Evolutionary conservation across 2,113 vertebrate species (phyloP).

Genomic region (Gymnarchus niloticus): DNA sequence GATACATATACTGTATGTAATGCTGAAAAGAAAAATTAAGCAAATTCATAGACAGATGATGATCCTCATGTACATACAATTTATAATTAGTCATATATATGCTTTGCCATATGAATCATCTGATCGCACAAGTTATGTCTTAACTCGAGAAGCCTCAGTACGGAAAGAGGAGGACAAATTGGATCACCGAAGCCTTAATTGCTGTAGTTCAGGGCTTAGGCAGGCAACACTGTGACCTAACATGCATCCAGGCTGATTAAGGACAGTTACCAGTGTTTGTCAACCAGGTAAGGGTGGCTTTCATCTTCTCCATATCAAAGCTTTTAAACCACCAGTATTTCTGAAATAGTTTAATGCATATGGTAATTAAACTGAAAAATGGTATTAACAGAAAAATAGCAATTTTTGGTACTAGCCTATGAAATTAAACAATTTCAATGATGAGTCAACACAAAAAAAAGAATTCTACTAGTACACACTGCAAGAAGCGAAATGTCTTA

Average conservation of each 20-base stretch:
- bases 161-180: background rate
- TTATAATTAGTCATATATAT: too few relatives aligned
- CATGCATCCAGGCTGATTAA: background rate
- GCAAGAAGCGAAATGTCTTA: slow-evolving; percentile 46
- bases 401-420: slow-evolving; percentile 63
- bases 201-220: background rate
- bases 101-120: background rate
- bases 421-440: slow-evolving; percentile 58
- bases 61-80: too few relatives aligned
- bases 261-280: background rate
- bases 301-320: background rate
- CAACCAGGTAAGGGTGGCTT: background rate
- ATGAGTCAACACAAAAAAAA: slow-evolving; percentile 45
- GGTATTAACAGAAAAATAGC: slow-evolving; percentile 37
- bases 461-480: slow-evolving; percentile 46
- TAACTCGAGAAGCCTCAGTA: background rate
- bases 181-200: background rate
- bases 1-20: background rate
- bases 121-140: background rate
- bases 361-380: slow-evolving; percentile 42
- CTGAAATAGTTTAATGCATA: slow-evolving; percentile 65
- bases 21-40: too few relatives aligned
- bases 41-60: too few relatives aligned
- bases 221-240: background rate
- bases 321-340: slow-evolving; percentile 17